Evolutionary conservation across 2,888 invertebrate genomes (phyloP).

Genomic region (Empis stercorea): DNA sequence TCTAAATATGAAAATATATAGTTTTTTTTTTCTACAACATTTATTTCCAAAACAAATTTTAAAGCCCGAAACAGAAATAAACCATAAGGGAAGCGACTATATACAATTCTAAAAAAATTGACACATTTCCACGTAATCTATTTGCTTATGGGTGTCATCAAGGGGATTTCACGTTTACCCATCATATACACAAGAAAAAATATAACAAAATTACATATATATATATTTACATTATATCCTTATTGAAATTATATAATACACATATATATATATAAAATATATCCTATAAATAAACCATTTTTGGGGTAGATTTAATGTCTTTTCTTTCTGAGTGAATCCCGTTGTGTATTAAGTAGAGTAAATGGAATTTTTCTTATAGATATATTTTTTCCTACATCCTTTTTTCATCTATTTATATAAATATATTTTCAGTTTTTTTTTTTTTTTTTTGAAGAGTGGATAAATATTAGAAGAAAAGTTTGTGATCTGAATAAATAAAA

Average conservation of each 20-base stretch:
- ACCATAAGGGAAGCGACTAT: neutral
- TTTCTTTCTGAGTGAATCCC: constrained; percentile 5
- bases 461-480: neutral
- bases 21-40: too few species aligned
- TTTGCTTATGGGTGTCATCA: constrained; percentile 13
- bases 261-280: constrained; percentile 12
- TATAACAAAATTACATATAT: too few species aligned
- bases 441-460: too few species aligned
- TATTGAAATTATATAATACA: constrained; percentile 8
- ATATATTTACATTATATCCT: too few species aligned
- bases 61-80: too few species aligned
- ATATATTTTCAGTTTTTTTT: too few species aligned
- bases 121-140: constrained; percentile 20
- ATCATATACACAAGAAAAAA: too few species aligned
- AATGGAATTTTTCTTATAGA: neutral
- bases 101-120: constrained; percentile 15
- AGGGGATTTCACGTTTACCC: neutral
- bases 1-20: too few species aligned
- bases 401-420: too few species aligned
- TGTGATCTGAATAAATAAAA: constrained; percentile 4
- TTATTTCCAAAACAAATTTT: too few species aligned
- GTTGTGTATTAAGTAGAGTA: constrained; percentile 3
- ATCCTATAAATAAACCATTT: constrained; percentile 11
- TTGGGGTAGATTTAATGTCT: constrained; percentile 9
- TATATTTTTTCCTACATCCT: neutral